phyloP scores from a whole-genome alignment of 2,797 vertebrate species.

The Pristis pectinata region DNA sequence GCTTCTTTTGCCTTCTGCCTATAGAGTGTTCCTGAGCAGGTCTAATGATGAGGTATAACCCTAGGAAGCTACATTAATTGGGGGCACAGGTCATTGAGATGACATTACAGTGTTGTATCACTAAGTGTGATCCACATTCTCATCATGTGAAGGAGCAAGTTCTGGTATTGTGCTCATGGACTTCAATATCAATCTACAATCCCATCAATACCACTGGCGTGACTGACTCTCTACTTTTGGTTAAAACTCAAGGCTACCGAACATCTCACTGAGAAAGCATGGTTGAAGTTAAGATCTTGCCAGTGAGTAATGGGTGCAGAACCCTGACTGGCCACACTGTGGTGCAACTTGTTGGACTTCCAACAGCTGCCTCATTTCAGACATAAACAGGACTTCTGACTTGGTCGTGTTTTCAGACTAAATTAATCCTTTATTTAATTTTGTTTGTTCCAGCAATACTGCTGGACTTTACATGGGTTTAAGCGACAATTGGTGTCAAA shows the following conservation, averaged over 20 bases:
- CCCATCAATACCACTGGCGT: neutral
- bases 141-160: neutral
- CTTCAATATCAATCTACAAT: neutral
- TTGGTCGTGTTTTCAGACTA: neutral
- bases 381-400: neutral
- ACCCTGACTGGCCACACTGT: neutral
- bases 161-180: neutral
- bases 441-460: neutral
- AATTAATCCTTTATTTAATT: neutral
- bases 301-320: neutral
- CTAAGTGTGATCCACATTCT: neutral
- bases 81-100: neutral
- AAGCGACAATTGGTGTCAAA: neutral
- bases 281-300: neutral
- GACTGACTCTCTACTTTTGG: neutral
- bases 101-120: neutral
- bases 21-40: neutral
- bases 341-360: neutral
- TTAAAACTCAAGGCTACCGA: neutral
- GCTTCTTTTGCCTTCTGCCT: neutral
- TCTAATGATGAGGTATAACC: neutral
- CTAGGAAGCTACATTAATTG: neutral
- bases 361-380: neutral
- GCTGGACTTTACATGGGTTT: neutral
- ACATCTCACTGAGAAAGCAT: neutral